phyloP scores from a whole-genome alignment of 2,888 invertebrate genomes.

The Orchestes rusci region DNA sequence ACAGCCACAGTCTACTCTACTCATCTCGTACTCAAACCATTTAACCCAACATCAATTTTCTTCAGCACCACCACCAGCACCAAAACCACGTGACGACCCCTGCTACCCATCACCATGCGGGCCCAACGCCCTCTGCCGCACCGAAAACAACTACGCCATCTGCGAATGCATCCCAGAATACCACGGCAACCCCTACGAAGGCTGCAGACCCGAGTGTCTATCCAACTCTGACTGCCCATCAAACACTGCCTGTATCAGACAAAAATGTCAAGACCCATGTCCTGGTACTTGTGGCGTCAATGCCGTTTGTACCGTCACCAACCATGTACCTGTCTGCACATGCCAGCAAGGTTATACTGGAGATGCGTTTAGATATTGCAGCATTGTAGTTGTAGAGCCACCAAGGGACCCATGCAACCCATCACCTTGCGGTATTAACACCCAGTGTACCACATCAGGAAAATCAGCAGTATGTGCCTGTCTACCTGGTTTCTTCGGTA shows the following conservation, averaged over 20 bases:
- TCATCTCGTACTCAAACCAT: too few relatives aligned
- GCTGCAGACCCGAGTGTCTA: conserved; percentile 77
- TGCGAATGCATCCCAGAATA: conserved; percentile 70
- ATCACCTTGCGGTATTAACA: conserved; percentile 71
- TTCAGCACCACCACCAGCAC: conserved; percentile 42
- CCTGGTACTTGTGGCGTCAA: conserved; percentile 76
- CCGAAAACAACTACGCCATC: conserved; percentile 60
- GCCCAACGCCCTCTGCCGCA: conserved; percentile 69
- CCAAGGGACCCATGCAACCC: conserved; percentile 47
- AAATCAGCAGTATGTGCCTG: conserved; percentile 65
- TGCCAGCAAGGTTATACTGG: conserved; percentile 51
- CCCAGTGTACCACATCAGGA: conserved; percentile 54
- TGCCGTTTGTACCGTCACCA: conserved; percentile 67
- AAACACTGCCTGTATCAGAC: conserved; percentile 72
- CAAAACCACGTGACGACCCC: conserved; percentile 51
- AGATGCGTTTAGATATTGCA: conserved; percentile 50
- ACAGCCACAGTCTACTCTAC: too few relatives aligned
- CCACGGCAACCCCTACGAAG: conserved; percentile 68
- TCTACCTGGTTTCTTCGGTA: conserved; percentile 65
- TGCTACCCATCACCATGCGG: conserved; percentile 80
- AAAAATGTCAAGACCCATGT: conserved; percentile 80
- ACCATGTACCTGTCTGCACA: conserved; percentile 57
- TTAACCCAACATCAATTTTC: too few relatives aligned
- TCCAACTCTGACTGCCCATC: conserved; percentile 79
- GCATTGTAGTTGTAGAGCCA: conserved; percentile 36